Base-by-base conservation (phyloP, 2,797 vertebrate species). In the Novumbra hubbsi region DNA sequence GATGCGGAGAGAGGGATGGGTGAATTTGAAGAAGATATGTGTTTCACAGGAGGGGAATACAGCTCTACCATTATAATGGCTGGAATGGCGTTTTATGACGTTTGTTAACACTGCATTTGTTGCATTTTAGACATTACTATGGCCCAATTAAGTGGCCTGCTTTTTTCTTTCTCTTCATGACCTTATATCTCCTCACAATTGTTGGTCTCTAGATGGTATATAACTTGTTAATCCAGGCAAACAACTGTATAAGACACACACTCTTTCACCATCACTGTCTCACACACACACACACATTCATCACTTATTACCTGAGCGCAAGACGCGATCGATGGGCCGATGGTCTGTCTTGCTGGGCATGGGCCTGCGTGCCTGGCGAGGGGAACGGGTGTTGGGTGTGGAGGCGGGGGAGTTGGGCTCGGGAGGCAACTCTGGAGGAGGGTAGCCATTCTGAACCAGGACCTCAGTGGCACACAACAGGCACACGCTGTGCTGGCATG, bases 391-490 rank as follows among this genome's bases (percentile, higher is more conserved):
- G 85, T 96, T 93, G 0, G 96, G 96, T 0, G 97, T 97, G 71
- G 97, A 97, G 0, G 96, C 96, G 0, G 97, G 96, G 0, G 97
- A 99, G 79, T 96, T 94, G 77, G 97, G 97, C 87, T 98, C 97
- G 0, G 97, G 96, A 24, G 92, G 96, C 8, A 97, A 95, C 73
- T 98, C 97, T 0, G 94, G 93, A 49, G 87, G 93, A 1, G 96
- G 88, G 81, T 96, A 96, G 28, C 97, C 97, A 1, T 94, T 96
- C 73, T 96, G 95, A 71, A 97, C 92, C 55, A 99, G 87, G 75
- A 98, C 95, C 89, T 98, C 97, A 0, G 94, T 96, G 87, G 96
- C 97, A 71, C 97, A 99, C 86, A 97, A 88, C 79, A 97, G 95
- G 88, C 97, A 99, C 70, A 98, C 92, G 0, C 95, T 98, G 94